Conservation (phyloP, 2,797 vertebrate species). For the Calcarius lapponicus region DNA sequence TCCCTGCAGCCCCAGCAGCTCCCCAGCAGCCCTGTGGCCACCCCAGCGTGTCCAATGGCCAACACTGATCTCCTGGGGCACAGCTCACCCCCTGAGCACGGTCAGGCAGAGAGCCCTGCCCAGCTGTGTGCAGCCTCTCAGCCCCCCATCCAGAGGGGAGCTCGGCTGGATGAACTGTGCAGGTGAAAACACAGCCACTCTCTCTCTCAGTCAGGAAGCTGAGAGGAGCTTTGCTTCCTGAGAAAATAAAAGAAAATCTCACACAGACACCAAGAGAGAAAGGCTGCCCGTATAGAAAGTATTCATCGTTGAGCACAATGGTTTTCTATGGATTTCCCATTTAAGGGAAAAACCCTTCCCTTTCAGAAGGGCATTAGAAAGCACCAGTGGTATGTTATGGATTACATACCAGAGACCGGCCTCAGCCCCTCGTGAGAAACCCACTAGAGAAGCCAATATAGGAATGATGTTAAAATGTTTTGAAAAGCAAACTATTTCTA, state of each 20-base stretch:
- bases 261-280: not conserved
- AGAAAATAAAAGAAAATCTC: not conserved
- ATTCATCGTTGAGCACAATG: not conserved
- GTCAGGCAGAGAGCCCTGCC: not conserved
- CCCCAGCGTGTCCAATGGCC: not conserved
- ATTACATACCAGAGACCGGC: not conserved
- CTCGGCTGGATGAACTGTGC: not conserved
- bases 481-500: not conserved
- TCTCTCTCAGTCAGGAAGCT: not conserved
- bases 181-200: not conserved
- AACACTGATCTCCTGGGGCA: not conserved
- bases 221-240: not conserved
- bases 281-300: not conserved
- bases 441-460: not conserved
- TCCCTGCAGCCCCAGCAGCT: not conserved
- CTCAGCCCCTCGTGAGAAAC: not conserved
- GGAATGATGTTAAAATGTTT: not conserved
- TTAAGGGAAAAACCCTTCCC: not conserved
- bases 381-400: not conserved
- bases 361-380: not conserved
- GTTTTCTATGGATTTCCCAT: not conserved
- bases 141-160: not conserved
- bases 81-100: rapidly evolving
- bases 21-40: not conserved
- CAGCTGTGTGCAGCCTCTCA: not conserved